Evolutionary conservation across 1,140 invertebrate genomes (phyloP), one percentile per base, ranked within the genome.

Genomic region (Phenacoccus solenopsis): DNA sequence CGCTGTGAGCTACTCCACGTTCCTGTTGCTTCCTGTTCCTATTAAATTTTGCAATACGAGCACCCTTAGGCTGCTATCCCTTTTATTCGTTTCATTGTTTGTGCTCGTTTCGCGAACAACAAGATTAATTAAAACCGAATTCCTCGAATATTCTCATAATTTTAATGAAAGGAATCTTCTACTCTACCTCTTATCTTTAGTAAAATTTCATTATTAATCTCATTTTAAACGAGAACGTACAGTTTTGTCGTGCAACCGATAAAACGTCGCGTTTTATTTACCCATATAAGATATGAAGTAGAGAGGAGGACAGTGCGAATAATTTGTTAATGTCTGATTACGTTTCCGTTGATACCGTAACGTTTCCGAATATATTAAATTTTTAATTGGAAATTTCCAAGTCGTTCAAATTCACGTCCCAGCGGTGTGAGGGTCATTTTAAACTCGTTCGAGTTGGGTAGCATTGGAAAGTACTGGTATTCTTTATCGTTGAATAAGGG

Each of bases 91-190:
- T 27, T 64, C 59, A 24, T 64, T 64, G 59, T 64, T 64, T 64
- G 59, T 27, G 59, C 59, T 64, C 25, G 59, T 64, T 64, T 64
- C 25, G 59, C 59, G 59, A 64, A 64, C 59, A 64, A 64, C 59
- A 64, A 64, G 59, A 64, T 64, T 64, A 64, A 64, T 64, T 64
- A 64, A 64, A 64, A 64, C 59, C 59, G 25, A 64, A 64, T 64
- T 64, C 59, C 59, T 64, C 21, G 25, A 64, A 64, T 64, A 64
- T 64, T 64, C 59, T 64, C 59, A 64, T 64, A 64, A 64, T 64
- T 64, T 64, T 64, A 64, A 64, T 64, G 25, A 64, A 64, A 64
- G 59, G 59, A 64, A 64, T 64, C 59, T 64, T 64, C 59, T 64
- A 64, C 59, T 25, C 59, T 27, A 20, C 59, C n/a, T 38, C 32